phyloP scores from a whole-genome alignment of 2,797 vertebrate species.

The Meda fulgida region DNA sequence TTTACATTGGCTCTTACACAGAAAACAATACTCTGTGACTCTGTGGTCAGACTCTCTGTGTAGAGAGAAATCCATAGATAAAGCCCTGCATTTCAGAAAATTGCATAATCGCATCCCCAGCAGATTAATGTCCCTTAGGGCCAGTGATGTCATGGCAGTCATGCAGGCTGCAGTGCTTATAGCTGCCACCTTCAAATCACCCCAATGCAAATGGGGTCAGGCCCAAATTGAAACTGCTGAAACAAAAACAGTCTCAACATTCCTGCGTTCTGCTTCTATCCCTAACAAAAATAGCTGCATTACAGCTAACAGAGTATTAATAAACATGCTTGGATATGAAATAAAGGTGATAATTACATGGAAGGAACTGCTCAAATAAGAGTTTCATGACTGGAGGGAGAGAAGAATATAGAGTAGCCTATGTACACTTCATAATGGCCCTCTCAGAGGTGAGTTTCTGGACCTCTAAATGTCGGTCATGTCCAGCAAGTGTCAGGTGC shows the following conservation, averaged over 20 bases:
- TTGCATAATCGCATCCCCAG: slow-evolving; percentile 75
- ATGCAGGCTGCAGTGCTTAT: slow-evolving; percentile 51
- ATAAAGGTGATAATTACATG: slow-evolving; percentile 14
- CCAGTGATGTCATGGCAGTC: slow-evolving; percentile 73
- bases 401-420: not conserved
- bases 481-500: not conserved
- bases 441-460: not conserved
- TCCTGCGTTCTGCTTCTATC: not conserved
- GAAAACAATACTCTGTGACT: too few species aligned
- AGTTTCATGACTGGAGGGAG: not conserved
- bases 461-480: not conserved
- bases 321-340: slow-evolving; percentile 15
- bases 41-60: slow-evolving; percentile 40
- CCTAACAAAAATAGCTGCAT: slow-evolving; percentile 1
- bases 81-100: slow-evolving; percentile 74
- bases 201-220: slow-evolving; percentile 16
- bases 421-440: not conserved
- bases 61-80: slow-evolving; percentile 72
- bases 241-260: slow-evolving; percentile 16
- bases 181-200: slow-evolving; percentile 50
- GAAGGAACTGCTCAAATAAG: slow-evolving; percentile 17
- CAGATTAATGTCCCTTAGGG: slow-evolving; percentile 76
- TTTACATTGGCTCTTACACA: slow-evolving; percentile 36
- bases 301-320: slow-evolving; percentile 14
- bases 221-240: slow-evolving; percentile 14